Evolutionary conservation across 2,797 vertebrate species (phyloP).

Genomic region (Champsocephalus gunnari): DNA sequence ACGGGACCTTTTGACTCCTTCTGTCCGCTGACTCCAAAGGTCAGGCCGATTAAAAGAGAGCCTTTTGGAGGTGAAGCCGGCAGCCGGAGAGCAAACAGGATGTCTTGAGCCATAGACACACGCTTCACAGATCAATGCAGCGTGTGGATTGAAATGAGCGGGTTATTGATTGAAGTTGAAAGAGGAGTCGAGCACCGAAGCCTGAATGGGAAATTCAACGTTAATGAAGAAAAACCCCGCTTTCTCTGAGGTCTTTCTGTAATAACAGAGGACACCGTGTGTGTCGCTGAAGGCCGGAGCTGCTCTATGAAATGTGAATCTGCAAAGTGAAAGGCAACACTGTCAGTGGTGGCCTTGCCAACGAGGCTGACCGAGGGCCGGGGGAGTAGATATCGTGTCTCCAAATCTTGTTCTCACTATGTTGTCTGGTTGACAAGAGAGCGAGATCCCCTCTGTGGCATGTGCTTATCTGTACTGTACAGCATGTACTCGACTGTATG

Average conservation of each 20-base stretch:
- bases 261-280: background rate
- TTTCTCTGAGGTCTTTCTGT: background rate
- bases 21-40: constrained; percentile 52
- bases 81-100: constrained; percentile 18
- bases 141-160: background rate
- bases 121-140: constrained; percentile 27
- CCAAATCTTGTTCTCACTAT: constrained; percentile 72
- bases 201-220: background rate
- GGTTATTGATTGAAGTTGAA: constrained; percentile 10
- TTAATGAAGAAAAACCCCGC: background rate
- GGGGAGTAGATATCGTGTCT: constrained; percentile 50
- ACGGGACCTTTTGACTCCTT: constrained; percentile 54
- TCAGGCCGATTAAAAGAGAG: constrained; percentile 53
- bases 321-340: constrained; percentile 55
- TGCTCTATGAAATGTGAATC: constrained; percentile 46
- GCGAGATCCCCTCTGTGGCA: background rate
- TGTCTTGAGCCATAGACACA: constrained; percentile 39
- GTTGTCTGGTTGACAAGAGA: constrained; percentile 55
- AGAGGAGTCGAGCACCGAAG: background rate
- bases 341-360: constrained; percentile 12
- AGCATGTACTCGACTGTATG: background rate
- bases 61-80: constrained; percentile 22
- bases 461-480: constrained; percentile 3
- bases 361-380: constrained; percentile 9
- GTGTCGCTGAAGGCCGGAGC: constrained; percentile 1